Base-by-base conservation (phyloP, 2,797 vertebrate species). In the Gallinago nigripennis region DNA sequence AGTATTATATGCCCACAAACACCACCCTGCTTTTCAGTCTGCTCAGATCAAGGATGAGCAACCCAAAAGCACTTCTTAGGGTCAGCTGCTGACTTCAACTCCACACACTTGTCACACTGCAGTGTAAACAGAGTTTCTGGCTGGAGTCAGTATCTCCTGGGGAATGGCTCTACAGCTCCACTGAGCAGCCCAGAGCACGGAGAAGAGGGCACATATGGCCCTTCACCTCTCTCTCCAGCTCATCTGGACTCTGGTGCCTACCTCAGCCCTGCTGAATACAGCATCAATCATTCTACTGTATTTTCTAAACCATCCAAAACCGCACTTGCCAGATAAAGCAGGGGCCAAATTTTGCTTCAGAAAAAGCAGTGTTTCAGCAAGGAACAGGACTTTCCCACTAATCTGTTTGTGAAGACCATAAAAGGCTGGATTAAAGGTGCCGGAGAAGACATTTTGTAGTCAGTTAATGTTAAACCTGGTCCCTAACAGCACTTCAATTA, bases 161-260 rank as follows among this genome's bases (percentile, higher is more conserved):
- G 3, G 3, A 2, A 28, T 43, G 30, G 16, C 28, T 80, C 54
- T 2, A 1, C 23, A 66, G 6, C n/a, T 66, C 9, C 6, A 30
- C 51, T 57, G 60, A 58, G 54, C 25, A 78, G 24, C 25, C 43
- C 56, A 60, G 35, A 39, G 13, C 1, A 0, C 51, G 35, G 20
- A 64, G 43, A 0, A 2, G 13, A 48, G 48, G 7, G 37, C 5
- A 25, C 61, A 10, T 8, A 30, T 0, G 5, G 13, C 13, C 31
- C 20, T 57, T 54, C 33, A 48, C 12, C 27, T 17, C 10, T 33
- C 24, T 57, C 16, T 46, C 48, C 43, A 65, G 21, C 9, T 58
- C 18, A 18, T 37, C 9, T n/a, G n/a, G 25, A 5, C n/a, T 60
- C 60, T 60, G 33, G 27, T 48, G 37, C 12, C 13, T 68, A 12